Evolutionary conservation across 2,888 invertebrate species (phyloP).

Genomic region (Hypselothyrea guttata): DNA sequence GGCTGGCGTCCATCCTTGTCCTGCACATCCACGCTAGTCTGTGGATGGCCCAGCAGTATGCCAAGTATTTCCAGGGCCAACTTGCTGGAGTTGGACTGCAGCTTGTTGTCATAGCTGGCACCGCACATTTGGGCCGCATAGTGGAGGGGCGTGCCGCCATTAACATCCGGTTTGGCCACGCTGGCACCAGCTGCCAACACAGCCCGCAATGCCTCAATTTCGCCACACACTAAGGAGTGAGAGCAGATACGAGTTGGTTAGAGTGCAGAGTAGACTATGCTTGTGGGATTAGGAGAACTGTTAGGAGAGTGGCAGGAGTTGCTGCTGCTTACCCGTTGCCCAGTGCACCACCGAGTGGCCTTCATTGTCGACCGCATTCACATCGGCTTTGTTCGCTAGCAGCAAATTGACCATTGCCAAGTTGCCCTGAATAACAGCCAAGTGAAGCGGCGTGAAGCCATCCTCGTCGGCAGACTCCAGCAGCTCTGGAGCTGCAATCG

Average conservation of each 20-base stretch:
- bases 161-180: slow-evolving; percentile 94
- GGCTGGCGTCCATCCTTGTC: slow-evolving; percentile 98
- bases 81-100: slow-evolving; percentile 77
- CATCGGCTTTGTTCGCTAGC: slow-evolving; percentile 93
- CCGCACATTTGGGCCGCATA: slow-evolving; percentile 99
- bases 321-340: slow-evolving; percentile 91
- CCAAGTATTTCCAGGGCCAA: slow-evolving; percentile 86
- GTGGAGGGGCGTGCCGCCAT: slow-evolving; percentile 97
- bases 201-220: slow-evolving; percentile 92
- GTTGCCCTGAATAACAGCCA: slow-evolving; percentile 97
- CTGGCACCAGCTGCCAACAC: slow-evolving; percentile 93
- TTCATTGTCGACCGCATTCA: slow-evolving; percentile 95
- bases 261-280: neutral
- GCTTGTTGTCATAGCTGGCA: slow-evolving; percentile 86
- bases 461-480: slow-evolving; percentile 94
- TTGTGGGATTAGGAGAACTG: neutral
- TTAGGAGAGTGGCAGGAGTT: neutral
- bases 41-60: slow-evolving; percentile 90
- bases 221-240: slow-evolving; percentile 92
- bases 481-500: slow-evolving; percentile 93
- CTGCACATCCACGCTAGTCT: slow-evolving; percentile 91
- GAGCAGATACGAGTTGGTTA: neutral
- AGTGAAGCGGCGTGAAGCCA: slow-evolving; percentile 96
- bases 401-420: slow-evolving; percentile 92
- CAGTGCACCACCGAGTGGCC: slow-evolving; percentile 98